Percentiles rank a stretch among this genome's conserved stretches.
phyloP scores from a whole-genome alignment of 2,888 invertebrate genomes.

The Andrena bucephala region DNA sequence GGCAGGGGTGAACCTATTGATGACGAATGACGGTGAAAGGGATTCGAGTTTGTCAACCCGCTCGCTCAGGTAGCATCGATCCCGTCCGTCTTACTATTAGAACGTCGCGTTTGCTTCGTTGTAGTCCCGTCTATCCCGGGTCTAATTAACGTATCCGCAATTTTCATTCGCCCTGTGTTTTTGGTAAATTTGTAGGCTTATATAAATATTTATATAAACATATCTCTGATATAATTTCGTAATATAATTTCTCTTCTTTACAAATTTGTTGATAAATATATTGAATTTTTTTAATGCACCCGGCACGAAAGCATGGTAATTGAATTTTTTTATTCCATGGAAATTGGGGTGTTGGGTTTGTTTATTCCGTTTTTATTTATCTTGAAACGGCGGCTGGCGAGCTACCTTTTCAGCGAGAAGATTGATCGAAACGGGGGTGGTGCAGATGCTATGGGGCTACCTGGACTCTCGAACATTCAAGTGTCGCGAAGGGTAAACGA shows the following conservation, averaged over 20 bases:
- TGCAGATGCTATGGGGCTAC: slow-evolving; percentile 2
- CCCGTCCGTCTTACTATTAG: neutral
- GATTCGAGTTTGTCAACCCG: slow-evolving; percentile 21
- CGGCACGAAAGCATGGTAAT: too few relatives aligned
- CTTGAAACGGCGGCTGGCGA: neutral
- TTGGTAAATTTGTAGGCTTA: too few relatives aligned
- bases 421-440: neutral
- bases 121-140: neutral
- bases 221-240: too few relatives aligned
- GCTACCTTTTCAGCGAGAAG: slow-evolving; percentile 19
- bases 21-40: slow-evolving; percentile 4
- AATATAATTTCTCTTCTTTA: too few relatives aligned
- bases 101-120: neutral
- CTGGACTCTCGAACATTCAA: slow-evolving; percentile 34
- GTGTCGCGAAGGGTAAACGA: slow-evolving; percentile 55
- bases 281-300: too few relatives aligned
- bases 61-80: slow-evolving; percentile 21
- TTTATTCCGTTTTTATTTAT: neutral
- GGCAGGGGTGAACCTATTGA: neutral
- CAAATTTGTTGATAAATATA: too few relatives aligned
- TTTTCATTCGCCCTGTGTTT: too few relatives aligned
- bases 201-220: too few relatives aligned
- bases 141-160: too few relatives aligned
- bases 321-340: too few relatives aligned
- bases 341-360: too few relatives aligned